Evolutionary conservation across 2,888 invertebrate genomes (phyloP).

Genomic region (Temnothorax rugatulus): DNA sequence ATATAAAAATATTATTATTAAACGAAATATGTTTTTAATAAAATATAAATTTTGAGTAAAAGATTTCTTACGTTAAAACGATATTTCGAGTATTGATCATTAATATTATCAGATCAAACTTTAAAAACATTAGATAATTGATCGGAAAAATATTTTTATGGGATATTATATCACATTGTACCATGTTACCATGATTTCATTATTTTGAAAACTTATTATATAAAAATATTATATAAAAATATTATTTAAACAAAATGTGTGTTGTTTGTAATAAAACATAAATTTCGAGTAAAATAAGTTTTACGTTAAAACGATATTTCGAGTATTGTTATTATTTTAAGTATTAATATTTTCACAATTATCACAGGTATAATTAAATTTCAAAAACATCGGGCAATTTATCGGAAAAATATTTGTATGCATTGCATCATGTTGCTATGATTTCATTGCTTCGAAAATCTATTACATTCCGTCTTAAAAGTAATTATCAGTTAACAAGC

Average conservation of each 20-base stretch:
- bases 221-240: background rate
- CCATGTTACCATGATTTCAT: background rate
- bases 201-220: background rate
- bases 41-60: background rate
- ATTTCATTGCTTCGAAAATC: background rate
- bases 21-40: background rate
- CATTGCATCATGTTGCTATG: background rate
- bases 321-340: background rate
- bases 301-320: background rate
- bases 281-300: background rate
- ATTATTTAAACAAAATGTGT: background rate
- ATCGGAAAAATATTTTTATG: background rate
- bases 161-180: background rate
- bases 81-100: background rate
- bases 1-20: conserved; percentile 6
- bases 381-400: background rate
- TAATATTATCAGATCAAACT: background rate
- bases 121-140: background rate
- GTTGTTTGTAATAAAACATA: background rate
- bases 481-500: background rate
- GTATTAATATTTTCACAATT: background rate
- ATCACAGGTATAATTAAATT: background rate
- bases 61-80: background rate
- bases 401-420: background rate
- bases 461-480: background rate